A percentile compares a stretch with the other conserved stretches of the same genome.
phyloP scores from a whole-genome alignment of 2,113 vertebrate genomes.

The Coryphaenoides rupestris region DNA sequence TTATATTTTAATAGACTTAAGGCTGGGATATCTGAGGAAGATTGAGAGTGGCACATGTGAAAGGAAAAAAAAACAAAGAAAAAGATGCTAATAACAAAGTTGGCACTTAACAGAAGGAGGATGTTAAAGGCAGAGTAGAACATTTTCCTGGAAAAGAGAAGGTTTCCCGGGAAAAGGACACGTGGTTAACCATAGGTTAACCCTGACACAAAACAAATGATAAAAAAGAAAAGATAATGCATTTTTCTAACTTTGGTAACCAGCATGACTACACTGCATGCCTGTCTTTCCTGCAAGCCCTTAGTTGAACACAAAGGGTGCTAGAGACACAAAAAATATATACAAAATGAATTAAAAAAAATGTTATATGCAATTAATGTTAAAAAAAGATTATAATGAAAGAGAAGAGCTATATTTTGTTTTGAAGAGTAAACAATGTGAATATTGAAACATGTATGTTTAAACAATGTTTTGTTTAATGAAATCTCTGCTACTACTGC shows the following conservation, averaged over 20 bases:
- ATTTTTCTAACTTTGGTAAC: conserved; percentile 83
- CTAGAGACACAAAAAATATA: conserved; percentile 72
- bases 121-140: no score
- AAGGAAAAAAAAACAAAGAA: neutral
- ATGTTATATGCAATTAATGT: conserved; percentile 79
- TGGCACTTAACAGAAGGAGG: neutral
- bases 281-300: conserved; percentile 80
- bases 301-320: conserved; percentile 75
- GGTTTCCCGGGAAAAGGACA: no score
- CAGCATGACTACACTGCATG: conserved; percentile 83
- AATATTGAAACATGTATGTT: conserved; percentile 75
- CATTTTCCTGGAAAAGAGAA: conserved; percentile 21
- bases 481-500: conserved; percentile 73
- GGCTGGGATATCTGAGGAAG: conserved; percentile 46
- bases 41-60: neutral
- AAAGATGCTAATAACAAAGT: neutral
- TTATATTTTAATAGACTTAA: conserved; percentile 77
- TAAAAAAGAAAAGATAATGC: conserved; percentile 65
- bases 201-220: conserved; percentile 44
- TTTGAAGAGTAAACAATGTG: conserved; percentile 74
- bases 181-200: conserved; percentile 41
- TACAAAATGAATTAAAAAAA: conserved; percentile 70
- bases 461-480: conserved; percentile 72
- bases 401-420: conserved; percentile 81
- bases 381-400: conserved; percentile 75